A percentile compares a stretch with the other conserved stretches of the same genome.
Evolutionary conservation across 2,113 vertebrate species (phyloP).

Genomic region (Apistogramma diplotaenia): DNA sequence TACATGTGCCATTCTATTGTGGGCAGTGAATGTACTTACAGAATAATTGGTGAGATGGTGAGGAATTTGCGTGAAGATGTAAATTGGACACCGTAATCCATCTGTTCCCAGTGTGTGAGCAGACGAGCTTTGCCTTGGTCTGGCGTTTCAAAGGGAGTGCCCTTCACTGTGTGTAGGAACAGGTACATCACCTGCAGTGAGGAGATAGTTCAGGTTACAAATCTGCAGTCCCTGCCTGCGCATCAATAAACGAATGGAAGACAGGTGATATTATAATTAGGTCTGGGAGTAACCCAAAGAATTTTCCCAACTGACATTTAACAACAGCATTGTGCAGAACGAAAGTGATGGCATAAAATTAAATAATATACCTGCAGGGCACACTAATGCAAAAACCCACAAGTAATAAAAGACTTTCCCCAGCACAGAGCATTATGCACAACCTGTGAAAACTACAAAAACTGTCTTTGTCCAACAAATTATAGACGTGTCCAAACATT

Average conservation of each 20-base stretch:
- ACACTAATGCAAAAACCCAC: not conserved
- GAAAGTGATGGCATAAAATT: not conserved
- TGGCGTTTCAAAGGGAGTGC: slow-evolving; percentile 92
- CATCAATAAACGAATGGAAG: not conserved
- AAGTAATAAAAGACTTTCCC: no score
- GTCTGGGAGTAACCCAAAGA: not conserved
- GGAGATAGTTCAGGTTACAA: not conserved
- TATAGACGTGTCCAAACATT: not conserved
- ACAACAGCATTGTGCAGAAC: not conserved
- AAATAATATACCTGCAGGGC: not conserved
- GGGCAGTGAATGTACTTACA: slow-evolving; percentile 77
- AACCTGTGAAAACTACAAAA: not conserved
- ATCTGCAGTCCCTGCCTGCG: not conserved
- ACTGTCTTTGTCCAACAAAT: not conserved
- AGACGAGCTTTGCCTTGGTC: slow-evolving; percentile 92
- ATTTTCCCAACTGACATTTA: not conserved
- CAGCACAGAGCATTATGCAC: no score
- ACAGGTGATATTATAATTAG: not conserved
- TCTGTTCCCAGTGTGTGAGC: slow-evolving; percentile 95
- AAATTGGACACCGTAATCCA: slow-evolving; percentile 91
- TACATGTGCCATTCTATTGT: not conserved
- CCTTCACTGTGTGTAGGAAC: slow-evolving; percentile 92
- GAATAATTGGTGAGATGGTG: slow-evolving; percentile 89
- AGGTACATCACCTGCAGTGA: slow-evolving; percentile 86
- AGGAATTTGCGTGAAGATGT: slow-evolving; percentile 93